A percentile compares a stretch with the other conserved stretches of the same genome.
phyloP scores from a whole-genome alignment of 2,113 vertebrate genomes.

The Chiloscyllium plagiosum region DNA sequence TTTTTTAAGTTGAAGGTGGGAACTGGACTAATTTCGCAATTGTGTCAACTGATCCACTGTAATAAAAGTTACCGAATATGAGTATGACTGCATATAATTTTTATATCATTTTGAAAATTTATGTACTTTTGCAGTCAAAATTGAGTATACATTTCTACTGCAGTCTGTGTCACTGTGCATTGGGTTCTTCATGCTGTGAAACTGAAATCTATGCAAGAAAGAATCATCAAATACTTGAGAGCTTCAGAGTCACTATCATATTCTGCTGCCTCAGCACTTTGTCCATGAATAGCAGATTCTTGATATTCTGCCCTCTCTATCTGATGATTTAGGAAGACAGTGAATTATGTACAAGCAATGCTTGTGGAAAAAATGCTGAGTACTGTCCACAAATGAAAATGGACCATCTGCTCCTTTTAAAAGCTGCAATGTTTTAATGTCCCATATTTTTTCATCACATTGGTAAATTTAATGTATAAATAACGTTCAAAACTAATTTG shows the following conservation, averaged over 20 bases:
- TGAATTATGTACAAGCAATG: neutral
- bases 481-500: neutral
- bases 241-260: neutral
- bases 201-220: neutral
- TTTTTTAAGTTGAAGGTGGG: neutral
- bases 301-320: neutral
- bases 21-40: neutral
- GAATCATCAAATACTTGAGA: neutral
- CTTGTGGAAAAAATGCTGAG: neutral
- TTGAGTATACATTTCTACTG: neutral
- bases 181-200: neutral
- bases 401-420: constrained; percentile 21
- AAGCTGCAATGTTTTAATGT: neutral
- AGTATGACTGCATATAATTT: neutral
- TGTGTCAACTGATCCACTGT: neutral
- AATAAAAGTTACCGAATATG: neutral
- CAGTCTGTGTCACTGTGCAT: neutral
- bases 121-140: neutral
- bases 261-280: neutral
- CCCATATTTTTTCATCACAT: neutral
- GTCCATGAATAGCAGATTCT: neutral
- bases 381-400: neutral
- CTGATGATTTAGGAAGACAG: neutral
- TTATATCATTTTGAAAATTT: neutral
- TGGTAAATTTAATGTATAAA: neutral